Conservation (phyloP, 1,140 invertebrate genomes). For the Psix sp. region DNA sequence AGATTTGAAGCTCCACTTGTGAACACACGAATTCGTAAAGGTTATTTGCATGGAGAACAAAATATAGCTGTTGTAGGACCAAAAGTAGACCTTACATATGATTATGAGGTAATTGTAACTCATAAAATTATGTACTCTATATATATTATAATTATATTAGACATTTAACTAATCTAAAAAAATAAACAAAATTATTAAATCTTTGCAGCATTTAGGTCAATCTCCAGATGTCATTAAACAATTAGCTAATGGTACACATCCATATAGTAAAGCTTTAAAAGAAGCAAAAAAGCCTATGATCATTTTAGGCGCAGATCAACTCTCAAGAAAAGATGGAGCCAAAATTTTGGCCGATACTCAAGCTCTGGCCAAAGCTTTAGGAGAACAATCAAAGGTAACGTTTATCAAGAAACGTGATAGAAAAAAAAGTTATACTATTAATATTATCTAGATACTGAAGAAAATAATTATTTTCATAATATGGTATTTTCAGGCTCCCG, state of each 20-base stretch:
- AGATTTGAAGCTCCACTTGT: constrained; percentile 98
- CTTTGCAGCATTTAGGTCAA: constrained; percentile 87
- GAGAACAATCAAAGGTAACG: constrained; percentile 72
- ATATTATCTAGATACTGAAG: too few relatives aligned
- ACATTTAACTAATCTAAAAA: constrained; percentile 3
- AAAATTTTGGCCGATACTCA: constrained; percentile 87
- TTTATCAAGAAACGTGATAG: not conserved
- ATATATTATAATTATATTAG: constrained; percentile 11
- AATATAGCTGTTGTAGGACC: constrained; percentile 91
- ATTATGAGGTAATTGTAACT: constrained; percentile 84
- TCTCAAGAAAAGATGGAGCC: constrained; percentile 88
- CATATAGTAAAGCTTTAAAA: constrained; percentile 85
- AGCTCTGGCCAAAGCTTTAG: constrained; percentile 81
- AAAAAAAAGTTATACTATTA: too few relatives aligned
- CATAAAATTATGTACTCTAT: constrained; percentile 3
- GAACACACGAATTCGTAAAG: constrained; percentile 96
- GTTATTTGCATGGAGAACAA: constrained; percentile 90
- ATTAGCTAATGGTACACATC: constrained; percentile 85
- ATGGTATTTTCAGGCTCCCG: constrained; percentile 67
- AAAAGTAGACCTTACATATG: constrained; percentile 95
- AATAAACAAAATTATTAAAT: constrained; percentile 25
- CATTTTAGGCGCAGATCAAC: constrained; percentile 90
- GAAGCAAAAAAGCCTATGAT: constrained; percentile 93
- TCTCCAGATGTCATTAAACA: constrained; percentile 84
- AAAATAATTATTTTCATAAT: too few relatives aligned